phyloP scores from a whole-genome alignment of 2,113 vertebrate genomes.

The Geococcyx californianus region DNA sequence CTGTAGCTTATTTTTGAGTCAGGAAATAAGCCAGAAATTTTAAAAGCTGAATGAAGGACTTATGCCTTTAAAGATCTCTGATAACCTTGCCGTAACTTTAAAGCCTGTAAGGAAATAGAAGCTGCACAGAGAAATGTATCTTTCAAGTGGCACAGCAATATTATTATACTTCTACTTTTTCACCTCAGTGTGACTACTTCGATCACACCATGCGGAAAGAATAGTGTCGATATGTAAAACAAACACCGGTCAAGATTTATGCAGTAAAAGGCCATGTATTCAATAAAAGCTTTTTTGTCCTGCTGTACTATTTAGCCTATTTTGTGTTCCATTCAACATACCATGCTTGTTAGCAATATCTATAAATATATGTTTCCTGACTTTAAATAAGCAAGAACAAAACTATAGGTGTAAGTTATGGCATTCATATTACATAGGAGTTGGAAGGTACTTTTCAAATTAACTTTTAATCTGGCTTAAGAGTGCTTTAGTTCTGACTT shows the following conservation, averaged over 20 bases:
- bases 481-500: neutral
- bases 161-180: neutral
- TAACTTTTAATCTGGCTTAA: neutral
- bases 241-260: neutral
- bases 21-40: constrained; percentile 5
- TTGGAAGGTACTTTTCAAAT: neutral
- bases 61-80: neutral
- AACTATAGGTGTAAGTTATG: neutral
- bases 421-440: neutral
- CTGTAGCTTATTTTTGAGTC: neutral
- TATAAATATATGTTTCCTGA: neutral
- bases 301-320: neutral
- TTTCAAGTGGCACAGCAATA: neutral
- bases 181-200: neutral
- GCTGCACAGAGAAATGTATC: neutral
- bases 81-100: neutral
- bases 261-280: neutral
- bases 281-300: neutral
- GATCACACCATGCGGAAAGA: neutral
- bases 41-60: neutral
- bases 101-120: neutral
- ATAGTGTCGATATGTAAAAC: neutral
- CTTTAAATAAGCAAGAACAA: neutral
- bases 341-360: neutral
- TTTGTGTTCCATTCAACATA: neutral